Evolutionary conservation across 2,113 vertebrate genomes (phyloP), one percentile per base, ranked within the genome.

Genomic region (Chroicocephalus ridibundus): DNA sequence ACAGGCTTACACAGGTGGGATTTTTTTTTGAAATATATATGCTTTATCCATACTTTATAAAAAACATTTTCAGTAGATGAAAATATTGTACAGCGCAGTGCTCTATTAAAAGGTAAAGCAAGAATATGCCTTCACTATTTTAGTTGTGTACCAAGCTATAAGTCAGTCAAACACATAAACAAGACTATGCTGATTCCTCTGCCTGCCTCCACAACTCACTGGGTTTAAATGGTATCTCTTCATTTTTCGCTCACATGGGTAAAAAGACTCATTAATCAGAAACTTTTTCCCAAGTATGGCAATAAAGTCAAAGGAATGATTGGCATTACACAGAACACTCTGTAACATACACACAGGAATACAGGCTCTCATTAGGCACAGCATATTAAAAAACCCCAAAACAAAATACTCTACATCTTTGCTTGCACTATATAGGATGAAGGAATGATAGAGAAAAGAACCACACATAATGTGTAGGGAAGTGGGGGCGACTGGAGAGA

Each of bases 251-350:
- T 88, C 62, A 10, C 83, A 44, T 25, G 83, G 74, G 54, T 82
- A 89, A 89, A 94, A 96, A 92, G 90, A 72, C 62, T 97, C 93
- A 95, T 94, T 97, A 97, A 96, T 95, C 40, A 81, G 84, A 97
- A 96, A 82, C 51, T 96, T 97, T 94, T 94, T 94, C 85, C 81
- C 62, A 24, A 88, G 84, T 96, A 91, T 79, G 81, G 90, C 97
- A 94, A 64, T 96, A 90, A 96, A 98, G 95, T 92, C 92, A 96
- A 96, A 89, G 90, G 81, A 93, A 95, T 96, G 93, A 97, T 81
- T 97, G 94, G 75, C 90, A 90, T 91, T 96, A 93, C 88, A 94
- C 92, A 96, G 95, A 95, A 89, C 52, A 58, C 64, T 88, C 74
- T 62, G n/a, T 52, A 61, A 26, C 20, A 64, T 64, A 86, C 82